Evolutionary conservation across 2,888 invertebrate genomes (phyloP).

Genomic region (Rhogogaster chlorosoma): DNA sequence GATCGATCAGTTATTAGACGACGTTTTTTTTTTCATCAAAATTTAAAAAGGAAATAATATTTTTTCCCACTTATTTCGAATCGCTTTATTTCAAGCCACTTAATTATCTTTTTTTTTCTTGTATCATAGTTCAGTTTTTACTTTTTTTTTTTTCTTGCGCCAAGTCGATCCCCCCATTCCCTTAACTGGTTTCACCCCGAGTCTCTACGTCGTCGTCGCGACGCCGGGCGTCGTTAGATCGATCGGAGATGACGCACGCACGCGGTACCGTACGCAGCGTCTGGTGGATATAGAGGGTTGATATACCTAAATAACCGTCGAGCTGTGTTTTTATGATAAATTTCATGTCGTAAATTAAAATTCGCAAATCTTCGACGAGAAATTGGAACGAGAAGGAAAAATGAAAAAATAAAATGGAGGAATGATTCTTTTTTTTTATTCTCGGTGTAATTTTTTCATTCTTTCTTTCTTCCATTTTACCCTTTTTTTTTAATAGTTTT

Average conservation of each 20-base stretch:
- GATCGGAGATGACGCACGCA: slow-evolving; percentile 48
- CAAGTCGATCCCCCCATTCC: not conserved
- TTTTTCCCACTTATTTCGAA: not conserved
- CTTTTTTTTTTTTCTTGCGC: not conserved
- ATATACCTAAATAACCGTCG: not conserved
- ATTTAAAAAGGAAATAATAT: not conserved
- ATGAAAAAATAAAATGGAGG: not conserved
- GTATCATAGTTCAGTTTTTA: not conserved
- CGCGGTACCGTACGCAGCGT: slow-evolving; percentile 36
- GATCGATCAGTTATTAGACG: too few relatives aligned
- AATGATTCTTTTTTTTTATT: too few relatives aligned
- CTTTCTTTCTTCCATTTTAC: not conserved
- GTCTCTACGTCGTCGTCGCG: slow-evolving; percentile 33
- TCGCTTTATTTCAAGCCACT: not conserved
- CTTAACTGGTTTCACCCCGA: slow-evolving; percentile 5
- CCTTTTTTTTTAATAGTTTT: too few relatives aligned
- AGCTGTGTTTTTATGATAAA: not conserved
- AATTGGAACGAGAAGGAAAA: not conserved
- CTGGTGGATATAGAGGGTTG: slow-evolving; percentile 4
- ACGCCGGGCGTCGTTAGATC: slow-evolving; percentile 48
- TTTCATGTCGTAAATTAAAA: not conserved
- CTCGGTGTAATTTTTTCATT: not conserved
- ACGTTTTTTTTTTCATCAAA: too few relatives aligned
- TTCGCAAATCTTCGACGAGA: not conserved
- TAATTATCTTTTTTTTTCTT: not conserved